Evolutionary conservation across 1,140 invertebrate species (phyloP).

Genomic region (Aphidius gifuensis): DNA sequence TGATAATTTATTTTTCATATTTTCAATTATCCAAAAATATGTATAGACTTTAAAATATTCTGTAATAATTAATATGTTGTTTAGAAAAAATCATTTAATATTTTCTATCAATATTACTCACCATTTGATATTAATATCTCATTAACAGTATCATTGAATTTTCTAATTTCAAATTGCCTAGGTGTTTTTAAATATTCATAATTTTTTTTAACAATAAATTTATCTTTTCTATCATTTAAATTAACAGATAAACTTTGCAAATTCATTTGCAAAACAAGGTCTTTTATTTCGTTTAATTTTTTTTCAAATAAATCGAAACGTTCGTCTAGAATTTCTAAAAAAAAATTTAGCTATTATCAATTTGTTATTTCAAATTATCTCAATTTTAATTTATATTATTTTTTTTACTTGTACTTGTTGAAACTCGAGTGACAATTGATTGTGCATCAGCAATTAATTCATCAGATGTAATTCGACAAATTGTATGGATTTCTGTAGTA

Average conservation of each 20-base stretch:
- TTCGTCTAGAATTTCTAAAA: conserved; percentile 36
- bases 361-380: background rate
- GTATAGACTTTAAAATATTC: conserved; percentile 39
- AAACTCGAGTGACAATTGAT: conserved; percentile 49
- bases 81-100: background rate
- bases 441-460: conserved; percentile 52
- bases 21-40: conserved; percentile 51
- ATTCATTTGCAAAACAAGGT: conserved; percentile 8
- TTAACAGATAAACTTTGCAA: conserved; percentile 22
- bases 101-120: conserved; percentile 17
- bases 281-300: conserved; percentile 25
- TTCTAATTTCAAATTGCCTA: conserved; percentile 30
- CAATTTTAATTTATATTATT: conserved; percentile 29
- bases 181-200: conserved; percentile 20
- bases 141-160: conserved; percentile 32
- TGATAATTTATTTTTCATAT: conserved; percentile 46
- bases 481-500: conserved; percentile 46
- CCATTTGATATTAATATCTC: conserved; percentile 27
- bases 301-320: conserved; percentile 28
- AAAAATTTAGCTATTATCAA: background rate
- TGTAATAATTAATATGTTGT: background rate
- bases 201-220: background rate
- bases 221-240: conserved; percentile 38
- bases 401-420: conserved; percentile 50
- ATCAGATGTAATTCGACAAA: conserved; percentile 50